Evolutionary conservation across 2,113 vertebrate genomes (phyloP), one percentile per base, ranked within the genome.

Genomic region (Halichoeres trimaculatus): DNA sequence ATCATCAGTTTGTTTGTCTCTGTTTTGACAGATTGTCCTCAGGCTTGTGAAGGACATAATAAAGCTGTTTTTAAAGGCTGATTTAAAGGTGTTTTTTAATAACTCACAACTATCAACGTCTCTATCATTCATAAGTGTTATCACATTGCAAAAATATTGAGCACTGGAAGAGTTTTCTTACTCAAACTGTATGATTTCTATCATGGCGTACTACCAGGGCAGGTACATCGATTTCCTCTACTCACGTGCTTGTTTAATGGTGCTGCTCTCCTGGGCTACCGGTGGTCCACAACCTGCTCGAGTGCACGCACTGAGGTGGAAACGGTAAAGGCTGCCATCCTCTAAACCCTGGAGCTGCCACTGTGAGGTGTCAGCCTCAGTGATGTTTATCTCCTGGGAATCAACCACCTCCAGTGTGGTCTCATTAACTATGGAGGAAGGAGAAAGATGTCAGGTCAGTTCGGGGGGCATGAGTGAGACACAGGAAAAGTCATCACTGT

Each of bases 251-350:
- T 88, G 73, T n/a, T 81, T 75, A 55, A 85, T n/a, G 0, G 95
- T 96, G 61, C 66, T 70, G 50, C 91, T 91, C 83, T 97, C 96
- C 83, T 97, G 95, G 0, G 94, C 95, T 72, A 90, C 35, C 0
- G 95, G 88, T 41, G 95, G 96, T 20, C 98, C 97, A 13, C 96
- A 98, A 84, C 97, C 97, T 59, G 88, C 90, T 48, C 66, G 84
- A 1, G 97, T 98, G 83, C 97, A 99, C 24, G 96, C 97, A 5
- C 94, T 94, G 78, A 96, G 85, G 65, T 96, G 94, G 88, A 99
- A 96, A 73, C 95, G 96, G 91, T 99, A 99, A 71, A 88, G 94
- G 80, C 95, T 95, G 41, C 84, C 91, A 53, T 89, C 72, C 51
- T 70, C 85, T 78, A 98, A 93, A 48, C 91, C 94, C 0, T 78